A percentile compares a stretch with the other conserved stretches of the same genome.
phyloP scores from a whole-genome alignment of 1,140 invertebrate species.

The Phymorhynchus buccinoides region DNA sequence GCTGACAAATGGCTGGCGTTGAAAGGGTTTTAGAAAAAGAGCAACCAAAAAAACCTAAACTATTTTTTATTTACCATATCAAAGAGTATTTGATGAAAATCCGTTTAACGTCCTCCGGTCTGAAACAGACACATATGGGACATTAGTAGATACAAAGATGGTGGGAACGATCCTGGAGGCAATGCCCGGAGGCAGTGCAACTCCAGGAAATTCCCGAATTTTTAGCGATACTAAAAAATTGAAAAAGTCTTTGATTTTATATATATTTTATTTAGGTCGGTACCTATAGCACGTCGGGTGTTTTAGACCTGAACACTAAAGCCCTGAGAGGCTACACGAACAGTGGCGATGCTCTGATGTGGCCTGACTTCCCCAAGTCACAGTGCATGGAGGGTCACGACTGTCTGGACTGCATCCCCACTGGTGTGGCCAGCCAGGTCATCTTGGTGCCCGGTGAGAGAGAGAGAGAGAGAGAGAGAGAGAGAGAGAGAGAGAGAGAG shows the following conservation, averaged over 20 bases:
- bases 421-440: not conserved
- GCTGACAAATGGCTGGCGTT: too few species aligned
- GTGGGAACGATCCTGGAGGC: not conserved
- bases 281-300: not conserved
- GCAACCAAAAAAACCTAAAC: too few species aligned
- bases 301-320: not conserved
- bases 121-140: too few species aligned
- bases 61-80: too few species aligned
- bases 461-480: not conserved
- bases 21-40: too few species aligned
- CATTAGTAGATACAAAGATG: not conserved
- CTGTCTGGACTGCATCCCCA: slow-evolving; percentile 7
- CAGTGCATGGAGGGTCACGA: not conserved
- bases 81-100: too few species aligned
- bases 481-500: not conserved
- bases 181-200: too few species aligned
- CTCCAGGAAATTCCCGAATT: too few species aligned
- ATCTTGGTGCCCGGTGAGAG: slow-evolving; percentile 22
- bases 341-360: not conserved
- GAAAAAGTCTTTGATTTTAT: not conserved
- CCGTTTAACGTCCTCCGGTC: too few species aligned
- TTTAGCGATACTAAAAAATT: too few species aligned
- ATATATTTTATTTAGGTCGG: not conserved
- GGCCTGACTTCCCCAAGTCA: slow-evolving; percentile 7
- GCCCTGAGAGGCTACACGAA: not conserved